Conservation (phyloP, 2,888 invertebrate species). For the Panzeria rudis region DNA sequence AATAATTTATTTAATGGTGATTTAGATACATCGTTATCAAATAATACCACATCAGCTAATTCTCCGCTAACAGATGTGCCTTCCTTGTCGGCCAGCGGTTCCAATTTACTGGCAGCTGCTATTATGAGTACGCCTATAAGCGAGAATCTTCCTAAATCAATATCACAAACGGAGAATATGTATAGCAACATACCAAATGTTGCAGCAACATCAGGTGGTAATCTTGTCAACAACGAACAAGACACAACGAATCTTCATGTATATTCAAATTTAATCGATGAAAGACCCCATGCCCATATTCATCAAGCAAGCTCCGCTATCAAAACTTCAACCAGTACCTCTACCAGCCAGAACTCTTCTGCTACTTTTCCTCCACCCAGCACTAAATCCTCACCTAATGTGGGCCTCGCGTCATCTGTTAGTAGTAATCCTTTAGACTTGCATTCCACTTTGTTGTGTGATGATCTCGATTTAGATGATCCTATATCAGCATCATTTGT, state of each 20-base stretch:
- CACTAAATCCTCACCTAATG: conserved; percentile 38
- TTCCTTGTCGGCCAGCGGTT: conserved; percentile 69
- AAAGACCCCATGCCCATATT: conserved; percentile 75
- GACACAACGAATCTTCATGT: conserved; percentile 80
- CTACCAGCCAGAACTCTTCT: conserved; percentile 1
- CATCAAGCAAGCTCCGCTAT: conserved; percentile 49
- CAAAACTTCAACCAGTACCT: conserved; percentile 22
- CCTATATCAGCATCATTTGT: conserved; percentile 83
- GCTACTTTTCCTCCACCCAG: background rate
- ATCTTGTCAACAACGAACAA: conserved; percentile 50
- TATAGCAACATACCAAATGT: conserved; percentile 83
- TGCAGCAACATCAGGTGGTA: conserved; percentile 63
- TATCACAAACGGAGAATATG: conserved; percentile 82
- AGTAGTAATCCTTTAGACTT: conserved; percentile 71
- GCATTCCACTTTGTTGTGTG: conserved; percentile 82
- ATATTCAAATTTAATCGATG: conserved; percentile 83
- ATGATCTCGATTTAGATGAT: conserved; percentile 84
- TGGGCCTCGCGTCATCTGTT: conserved; percentile 36
- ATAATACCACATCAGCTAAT: conserved; percentile 54
- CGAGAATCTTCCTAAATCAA: conserved; percentile 76
- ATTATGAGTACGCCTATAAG: conserved; percentile 71
- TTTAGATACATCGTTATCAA: conserved; percentile 74
- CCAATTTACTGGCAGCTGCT: conserved; percentile 77
- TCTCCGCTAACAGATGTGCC: conserved; percentile 62
- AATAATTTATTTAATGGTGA: conserved; percentile 83